Percentiles rank a stretch among this genome's conserved stretches.
phyloP scores from a whole-genome alignment of 2,888 invertebrate species.

The Acleris cristana region DNA sequence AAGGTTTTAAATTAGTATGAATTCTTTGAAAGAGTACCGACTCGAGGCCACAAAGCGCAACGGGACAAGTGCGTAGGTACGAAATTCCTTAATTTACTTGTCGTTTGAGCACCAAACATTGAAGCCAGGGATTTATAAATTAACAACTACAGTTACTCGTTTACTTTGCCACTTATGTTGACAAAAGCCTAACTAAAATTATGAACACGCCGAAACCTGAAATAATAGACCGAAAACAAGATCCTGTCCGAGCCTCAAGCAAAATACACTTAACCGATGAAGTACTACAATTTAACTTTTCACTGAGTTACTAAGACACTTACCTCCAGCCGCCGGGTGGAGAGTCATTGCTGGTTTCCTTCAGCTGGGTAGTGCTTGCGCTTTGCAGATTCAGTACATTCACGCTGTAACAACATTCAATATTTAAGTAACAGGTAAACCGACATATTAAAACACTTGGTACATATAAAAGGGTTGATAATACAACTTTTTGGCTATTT shows the following conservation, averaged over 20 bases:
- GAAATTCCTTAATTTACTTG: no score
- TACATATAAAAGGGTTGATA: no score
- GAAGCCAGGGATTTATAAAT: no score
- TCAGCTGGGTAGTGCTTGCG: slow-evolving; percentile 72
- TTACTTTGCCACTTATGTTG: no score
- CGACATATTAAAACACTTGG: no score
- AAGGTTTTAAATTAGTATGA: slow-evolving; percentile 40
- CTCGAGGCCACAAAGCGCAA: slow-evolving; percentile 33
- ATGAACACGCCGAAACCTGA: neutral
- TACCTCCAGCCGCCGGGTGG: slow-evolving; percentile 72
- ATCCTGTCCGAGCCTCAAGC: neutral
- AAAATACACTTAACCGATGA: neutral
- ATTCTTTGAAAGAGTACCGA: slow-evolving; percentile 37
- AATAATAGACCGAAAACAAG: neutral
- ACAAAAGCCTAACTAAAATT: no score
- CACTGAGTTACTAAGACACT: slow-evolving; percentile 45
- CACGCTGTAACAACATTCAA: slow-evolving; percentile 53
- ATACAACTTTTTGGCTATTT: no score
- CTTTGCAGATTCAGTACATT: slow-evolving; percentile 72
- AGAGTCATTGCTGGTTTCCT: slow-evolving; percentile 68
- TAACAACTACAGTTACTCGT: no score
- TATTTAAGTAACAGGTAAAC: no score
- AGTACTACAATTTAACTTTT: neutral
- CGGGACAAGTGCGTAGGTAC: neutral
- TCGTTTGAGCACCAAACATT: no score